A percentile compares a stretch with the other conserved stretches of the same genome.
These are phyloP conservation scores for Luidia sarsii DNA, from an alignment of 53 echinoderm and acorn worm genomes.

Conservation along the genomic window DNA sequence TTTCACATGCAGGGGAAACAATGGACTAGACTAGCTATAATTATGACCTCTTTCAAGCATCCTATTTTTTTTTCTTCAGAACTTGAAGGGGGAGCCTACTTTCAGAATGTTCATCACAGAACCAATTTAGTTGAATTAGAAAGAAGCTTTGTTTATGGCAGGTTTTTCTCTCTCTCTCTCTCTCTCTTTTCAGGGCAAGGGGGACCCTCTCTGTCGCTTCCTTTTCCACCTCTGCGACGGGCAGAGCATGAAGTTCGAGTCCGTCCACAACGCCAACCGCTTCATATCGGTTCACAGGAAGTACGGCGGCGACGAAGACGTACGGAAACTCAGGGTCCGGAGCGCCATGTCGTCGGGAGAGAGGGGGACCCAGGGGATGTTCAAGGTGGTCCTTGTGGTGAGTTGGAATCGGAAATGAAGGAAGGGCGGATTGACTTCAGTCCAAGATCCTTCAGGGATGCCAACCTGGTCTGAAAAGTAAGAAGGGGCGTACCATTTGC, in stretches of 20 bases:
- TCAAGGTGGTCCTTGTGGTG: conserved; percentile 85
- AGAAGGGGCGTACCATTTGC: neutral
- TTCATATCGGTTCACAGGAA: conserved; percentile 88
- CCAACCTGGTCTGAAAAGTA: neutral
- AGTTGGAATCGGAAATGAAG: conserved; percentile 10
- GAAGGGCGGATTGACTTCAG: too few species aligned
- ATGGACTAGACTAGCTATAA: too few species aligned
- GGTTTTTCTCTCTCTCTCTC: too few species aligned
- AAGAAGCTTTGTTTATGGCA: too few species aligned
- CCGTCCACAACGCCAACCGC: conserved; percentile 92
- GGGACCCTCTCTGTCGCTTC: conserved; percentile 92
- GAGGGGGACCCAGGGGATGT: conserved; percentile 73
- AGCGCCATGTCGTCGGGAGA: conserved; percentile 71
- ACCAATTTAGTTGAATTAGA: too few species aligned
- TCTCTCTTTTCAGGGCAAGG: conserved; percentile 73
- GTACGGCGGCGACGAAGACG: conserved; percentile 72
- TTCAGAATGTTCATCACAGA: too few species aligned
- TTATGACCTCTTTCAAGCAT: too few species aligned
- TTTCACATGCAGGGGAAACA: too few species aligned
- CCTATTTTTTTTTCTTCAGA: too few species aligned
- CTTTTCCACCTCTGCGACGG: conserved; percentile 64
- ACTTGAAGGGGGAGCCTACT: too few species aligned
- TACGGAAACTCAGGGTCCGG: conserved; percentile 63
- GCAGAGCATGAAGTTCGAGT: conserved; percentile 81
- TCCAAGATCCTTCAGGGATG: neutral